Evolutionary conservation across 2,113 vertebrate genomes (phyloP).

Genomic region (Sapayoa aenigma): DNA sequence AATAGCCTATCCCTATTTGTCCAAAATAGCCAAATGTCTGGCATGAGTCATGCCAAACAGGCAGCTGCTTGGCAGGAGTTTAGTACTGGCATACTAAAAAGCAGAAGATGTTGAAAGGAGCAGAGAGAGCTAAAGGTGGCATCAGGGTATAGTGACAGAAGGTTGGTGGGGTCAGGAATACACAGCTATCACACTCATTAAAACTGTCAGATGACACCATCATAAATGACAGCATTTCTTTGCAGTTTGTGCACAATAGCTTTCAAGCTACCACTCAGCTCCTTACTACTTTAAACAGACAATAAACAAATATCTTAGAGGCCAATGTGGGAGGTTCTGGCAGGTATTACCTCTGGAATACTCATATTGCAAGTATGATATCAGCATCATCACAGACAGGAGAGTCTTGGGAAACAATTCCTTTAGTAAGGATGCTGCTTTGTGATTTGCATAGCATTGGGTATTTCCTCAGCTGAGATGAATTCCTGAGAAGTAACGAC

Average conservation of each 20-base stretch:
- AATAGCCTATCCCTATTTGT: constrained; percentile 45
- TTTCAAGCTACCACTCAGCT: background rate
- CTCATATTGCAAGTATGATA: accelerated
- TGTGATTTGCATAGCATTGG: background rate
- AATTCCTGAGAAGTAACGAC: background rate
- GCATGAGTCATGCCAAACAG: constrained; percentile 28
- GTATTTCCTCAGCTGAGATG: background rate
- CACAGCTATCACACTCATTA: background rate
- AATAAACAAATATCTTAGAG: background rate
- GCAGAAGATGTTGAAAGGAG: background rate
- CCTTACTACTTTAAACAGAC: background rate
- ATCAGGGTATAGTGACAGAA: background rate
- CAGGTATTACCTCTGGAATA: background rate
- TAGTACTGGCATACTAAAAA: constrained; percentile 12
- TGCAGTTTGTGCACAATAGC: background rate
- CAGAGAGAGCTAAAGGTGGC: constrained; percentile 32
- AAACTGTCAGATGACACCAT: background rate
- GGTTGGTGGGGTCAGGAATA: background rate
- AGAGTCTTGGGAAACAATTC: background rate
- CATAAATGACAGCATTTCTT: background rate
- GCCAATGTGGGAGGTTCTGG: background rate
- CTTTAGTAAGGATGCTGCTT: background rate
- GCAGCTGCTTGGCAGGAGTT: background rate
- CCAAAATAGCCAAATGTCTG: constrained; percentile 58
- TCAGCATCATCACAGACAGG: accelerated